phyloP scores from a whole-genome alignment of 2,888 invertebrate genomes.

The Gryllus longicercus region DNA sequence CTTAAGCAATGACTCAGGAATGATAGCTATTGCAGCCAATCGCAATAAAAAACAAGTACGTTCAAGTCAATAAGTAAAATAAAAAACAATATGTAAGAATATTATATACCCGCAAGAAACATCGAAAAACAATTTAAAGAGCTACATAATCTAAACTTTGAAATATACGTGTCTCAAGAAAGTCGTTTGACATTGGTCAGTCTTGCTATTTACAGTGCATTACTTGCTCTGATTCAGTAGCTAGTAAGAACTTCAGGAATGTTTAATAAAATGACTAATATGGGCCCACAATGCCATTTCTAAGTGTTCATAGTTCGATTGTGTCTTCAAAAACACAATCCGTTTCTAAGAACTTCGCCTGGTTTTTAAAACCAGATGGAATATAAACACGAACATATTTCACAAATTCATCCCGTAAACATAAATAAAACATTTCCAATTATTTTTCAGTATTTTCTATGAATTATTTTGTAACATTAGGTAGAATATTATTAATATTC shows the following conservation, averaged over 20 bases:
- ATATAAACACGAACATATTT: not conserved
- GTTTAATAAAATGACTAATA: not conserved
- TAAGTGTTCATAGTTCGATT: not conserved
- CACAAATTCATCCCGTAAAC: not conserved
- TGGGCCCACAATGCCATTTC: not conserved
- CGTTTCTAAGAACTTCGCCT: not conserved
- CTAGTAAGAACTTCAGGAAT: too few relatives aligned
- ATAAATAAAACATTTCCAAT: not conserved
- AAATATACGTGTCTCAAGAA: not conserved
- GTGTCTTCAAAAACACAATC: not conserved
- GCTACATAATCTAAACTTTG: conserved; percentile 7
- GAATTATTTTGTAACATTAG: not conserved
- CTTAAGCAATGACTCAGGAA: not conserved
- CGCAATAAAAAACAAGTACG: not conserved
- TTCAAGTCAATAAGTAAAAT: conserved; percentile 4
- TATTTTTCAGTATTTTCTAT: not conserved
- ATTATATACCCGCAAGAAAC: conserved; percentile 17
- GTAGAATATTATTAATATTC: conserved; percentile 1
- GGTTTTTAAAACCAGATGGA: not conserved
- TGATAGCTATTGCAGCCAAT: not conserved
- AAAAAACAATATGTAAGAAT: conserved; percentile 9
- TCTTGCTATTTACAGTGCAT: conserved; percentile 10
- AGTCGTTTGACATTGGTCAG: conserved; percentile 2
- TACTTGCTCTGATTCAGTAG: not conserved
- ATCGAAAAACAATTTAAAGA: not conserved